Percentiles rank a stretch among this genome's conserved stretches.
Evolutionary conservation across 2,888 invertebrate genomes (phyloP).

Genomic region (Cetonia aurata): DNA sequence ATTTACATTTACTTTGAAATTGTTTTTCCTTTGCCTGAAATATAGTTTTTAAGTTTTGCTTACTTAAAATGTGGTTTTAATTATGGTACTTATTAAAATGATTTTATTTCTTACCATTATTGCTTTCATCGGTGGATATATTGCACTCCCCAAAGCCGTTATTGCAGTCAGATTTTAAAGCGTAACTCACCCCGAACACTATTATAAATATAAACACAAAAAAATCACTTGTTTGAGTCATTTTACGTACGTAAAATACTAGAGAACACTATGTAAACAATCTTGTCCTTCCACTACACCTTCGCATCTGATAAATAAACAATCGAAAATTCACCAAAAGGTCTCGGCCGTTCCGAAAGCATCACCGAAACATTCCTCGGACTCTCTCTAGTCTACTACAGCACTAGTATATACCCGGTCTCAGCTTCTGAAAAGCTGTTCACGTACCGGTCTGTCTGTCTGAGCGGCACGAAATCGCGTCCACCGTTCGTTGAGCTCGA

Average conservation of each 20-base stretch:
- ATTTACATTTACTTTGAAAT: too few species aligned
- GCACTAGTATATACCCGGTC: constrained; percentile 6
- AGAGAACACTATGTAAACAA: too few species aligned
- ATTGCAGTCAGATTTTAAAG: constrained; percentile 1
- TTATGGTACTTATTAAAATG: too few species aligned
- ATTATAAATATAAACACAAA: constrained; percentile 37
- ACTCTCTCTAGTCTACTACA: not conserved
- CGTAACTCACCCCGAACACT: constrained; percentile 19
- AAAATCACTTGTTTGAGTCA: constrained; percentile 41
- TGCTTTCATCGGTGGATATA: too few species aligned
- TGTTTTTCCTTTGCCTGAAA: too few species aligned
- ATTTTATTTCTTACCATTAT: too few species aligned
- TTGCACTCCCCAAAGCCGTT: not conserved
- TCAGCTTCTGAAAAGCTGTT: constrained; percentile 4
- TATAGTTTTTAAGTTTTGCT: too few species aligned
- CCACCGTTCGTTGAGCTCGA: constrained; percentile 38
- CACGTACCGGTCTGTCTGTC: constrained; percentile 50
- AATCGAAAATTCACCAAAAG: too few species aligned
- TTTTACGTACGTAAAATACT: constrained; percentile 26
- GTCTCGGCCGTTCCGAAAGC: constrained; percentile 1
- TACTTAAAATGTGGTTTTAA: too few species aligned
- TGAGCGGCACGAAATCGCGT: constrained; percentile 26
- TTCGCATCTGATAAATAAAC: too few species aligned
- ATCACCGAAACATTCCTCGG: constrained; percentile 27
- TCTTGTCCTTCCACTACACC: too few species aligned